Conservation (phyloP, 2,113 vertebrate species). For the Bettongia penicillata region DNA sequence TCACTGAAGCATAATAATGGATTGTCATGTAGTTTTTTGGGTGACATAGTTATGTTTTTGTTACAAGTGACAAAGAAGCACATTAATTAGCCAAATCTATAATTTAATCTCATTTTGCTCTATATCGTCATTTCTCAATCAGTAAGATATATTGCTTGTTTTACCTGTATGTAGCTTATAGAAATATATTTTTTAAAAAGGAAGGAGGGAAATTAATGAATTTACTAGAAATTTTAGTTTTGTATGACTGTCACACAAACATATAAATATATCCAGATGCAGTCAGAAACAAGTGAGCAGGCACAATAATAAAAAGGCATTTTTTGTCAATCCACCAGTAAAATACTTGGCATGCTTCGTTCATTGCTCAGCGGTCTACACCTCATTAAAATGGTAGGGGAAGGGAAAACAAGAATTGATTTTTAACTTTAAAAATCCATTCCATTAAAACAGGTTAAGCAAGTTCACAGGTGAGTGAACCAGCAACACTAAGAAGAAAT, state of each 20-base stretch:
- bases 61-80: background rate
- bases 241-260: constrained; percentile 7
- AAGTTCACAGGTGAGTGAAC: constrained; percentile 7
- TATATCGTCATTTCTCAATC: constrained; percentile 25
- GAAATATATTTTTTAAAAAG: constrained; percentile 38
- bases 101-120: constrained; percentile 6
- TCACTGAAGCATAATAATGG: no score
- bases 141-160: background rate
- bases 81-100: constrained; percentile 24
- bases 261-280: constrained; percentile 10
- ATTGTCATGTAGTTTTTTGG: background rate
- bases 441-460: constrained; percentile 15
- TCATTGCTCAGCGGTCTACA: background rate
- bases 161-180: background rate
- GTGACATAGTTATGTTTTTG: background rate
- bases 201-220: constrained; percentile 30
- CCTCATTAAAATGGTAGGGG: constrained; percentile 22
- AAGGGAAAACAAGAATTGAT: no score
- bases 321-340: constrained; percentile 1
- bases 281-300: constrained; percentile 25
- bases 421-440: background rate
- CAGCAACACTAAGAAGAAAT: constrained; percentile 29
- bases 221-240: constrained; percentile 24
- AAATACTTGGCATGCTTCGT: constrained; percentile 1
- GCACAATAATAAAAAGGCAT: constrained; percentile 39